Evolutionary conservation across 2,797 vertebrate genomes (phyloP).

Genomic region (Amniataba percoides): DNA sequence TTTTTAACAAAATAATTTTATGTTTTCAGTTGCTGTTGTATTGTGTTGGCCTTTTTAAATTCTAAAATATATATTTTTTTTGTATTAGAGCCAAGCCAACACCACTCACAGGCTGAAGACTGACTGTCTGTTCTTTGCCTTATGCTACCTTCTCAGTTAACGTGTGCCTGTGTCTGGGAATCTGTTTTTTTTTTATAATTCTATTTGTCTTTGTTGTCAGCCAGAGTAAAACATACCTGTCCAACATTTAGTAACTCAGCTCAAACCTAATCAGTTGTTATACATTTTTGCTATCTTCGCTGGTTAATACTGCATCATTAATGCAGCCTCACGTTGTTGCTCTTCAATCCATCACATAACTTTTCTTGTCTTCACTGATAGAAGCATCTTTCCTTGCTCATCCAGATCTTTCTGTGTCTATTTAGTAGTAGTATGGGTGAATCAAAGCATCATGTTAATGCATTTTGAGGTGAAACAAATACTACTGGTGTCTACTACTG

Average conservation of each 20-base stretch:
- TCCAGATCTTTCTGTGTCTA: not conserved
- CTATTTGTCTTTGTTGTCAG: conserved; percentile 7
- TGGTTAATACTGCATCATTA: not conserved
- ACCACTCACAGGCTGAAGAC: conserved; percentile 11
- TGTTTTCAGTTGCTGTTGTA: conserved; percentile 12
- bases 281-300: not conserved
- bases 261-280: not conserved
- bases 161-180: conserved; percentile 64
- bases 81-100: conserved; percentile 11
- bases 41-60: conserved; percentile 28
- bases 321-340: not conserved
- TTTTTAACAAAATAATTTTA: conserved; percentile 18
- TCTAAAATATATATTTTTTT: not conserved
- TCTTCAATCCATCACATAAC: not conserved
- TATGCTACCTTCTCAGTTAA: conserved; percentile 21
- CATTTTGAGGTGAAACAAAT: not conserved
- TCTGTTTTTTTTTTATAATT: not conserved
- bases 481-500: not conserved
- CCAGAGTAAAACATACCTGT: conserved; percentile 35
- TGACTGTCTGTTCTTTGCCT: conserved; percentile 46
- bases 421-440: not conserved
- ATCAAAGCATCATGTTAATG: not conserved
- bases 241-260: not conserved
- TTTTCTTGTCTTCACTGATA: not conserved
- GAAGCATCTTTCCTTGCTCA: not conserved